Base-by-base conservation (phyloP, 1,140 invertebrate species). In the Aphaenogaster ashmeadi region DNA sequence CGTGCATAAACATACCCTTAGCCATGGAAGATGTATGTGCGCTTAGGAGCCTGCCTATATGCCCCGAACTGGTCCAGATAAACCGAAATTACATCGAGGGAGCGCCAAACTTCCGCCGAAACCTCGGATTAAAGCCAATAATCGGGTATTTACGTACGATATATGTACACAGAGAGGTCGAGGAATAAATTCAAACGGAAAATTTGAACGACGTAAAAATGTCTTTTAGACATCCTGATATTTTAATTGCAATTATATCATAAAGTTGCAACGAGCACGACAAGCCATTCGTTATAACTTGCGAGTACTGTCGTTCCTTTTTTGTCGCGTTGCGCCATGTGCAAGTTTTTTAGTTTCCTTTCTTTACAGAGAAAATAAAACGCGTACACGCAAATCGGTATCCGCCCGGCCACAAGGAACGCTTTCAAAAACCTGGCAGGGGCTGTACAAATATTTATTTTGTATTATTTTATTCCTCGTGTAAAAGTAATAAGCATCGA, bases 1-100 rank as follows among this genome's bases (percentile, higher is more conserved):
- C 85, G 86, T 85, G 88, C 72, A 87, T 90, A 90, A 90, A 87
- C 89, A 87, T 79, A 72, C 58, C 56, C 54, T 67, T 60, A 67
- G n/a, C 11, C 56, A 3, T 18, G 64, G 83, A 87, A 69, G 75
- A 72, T 75, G 85, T 60, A 87, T 44, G 44, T 50, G 27, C 83
- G 88, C 66, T 54, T 71, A 56, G 21, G 5, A 18, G 15, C 69
- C 56, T 47, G 44, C 75, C 81, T 90, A 71, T 89, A 74, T 74
- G 72, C 27, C 60, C 41, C 56, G 62, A 84, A 84, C 33, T 38
- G 83, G 71, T 86, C 60, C 88, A 44, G 74, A 90, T 84, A 75
- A 90, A 87, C 89, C 75, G 60, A 83, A 84, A 72, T 60, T 75
- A 75, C 72, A 74, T 69, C 41, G 66, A 79, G 44, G 52, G 71